Conservation (phyloP, 2,888 invertebrate species). For the Ormyrus thymus region DNA sequence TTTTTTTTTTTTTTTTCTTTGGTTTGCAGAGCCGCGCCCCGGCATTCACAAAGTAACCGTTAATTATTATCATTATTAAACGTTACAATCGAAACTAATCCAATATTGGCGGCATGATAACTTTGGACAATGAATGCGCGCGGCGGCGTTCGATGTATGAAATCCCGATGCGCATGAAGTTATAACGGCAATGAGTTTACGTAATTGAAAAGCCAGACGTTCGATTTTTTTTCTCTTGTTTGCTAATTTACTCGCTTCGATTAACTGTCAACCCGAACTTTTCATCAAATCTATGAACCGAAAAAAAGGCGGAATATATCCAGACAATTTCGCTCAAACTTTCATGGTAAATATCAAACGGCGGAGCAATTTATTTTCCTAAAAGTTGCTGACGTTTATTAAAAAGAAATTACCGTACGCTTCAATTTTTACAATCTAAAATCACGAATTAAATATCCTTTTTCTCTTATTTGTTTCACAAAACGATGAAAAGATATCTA, state of each 20-base stretch:
- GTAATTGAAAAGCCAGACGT: constrained; percentile 46
- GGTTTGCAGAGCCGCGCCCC: neutral
- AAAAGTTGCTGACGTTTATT: too few species aligned
- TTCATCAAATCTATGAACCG: constrained; percentile 3
- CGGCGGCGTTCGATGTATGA: neutral
- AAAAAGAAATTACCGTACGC: too few species aligned
- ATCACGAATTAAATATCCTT: too few species aligned
- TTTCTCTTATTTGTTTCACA: too few species aligned
- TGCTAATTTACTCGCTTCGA: constrained; percentile 45
- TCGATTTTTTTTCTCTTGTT: constrained; percentile 16
- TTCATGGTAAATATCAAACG: too few species aligned
- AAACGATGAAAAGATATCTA: neutral
- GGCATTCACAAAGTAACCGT: neutral
- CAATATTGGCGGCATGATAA: constrained; percentile 5
- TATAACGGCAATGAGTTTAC: constrained; percentile 26
- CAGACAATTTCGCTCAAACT: too few species aligned
- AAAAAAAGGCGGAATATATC: neutral
- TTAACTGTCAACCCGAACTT: constrained; percentile 21
- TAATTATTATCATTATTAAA: constrained; percentile 28
- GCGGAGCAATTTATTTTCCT: too few species aligned
- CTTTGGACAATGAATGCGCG: constrained; percentile 15
- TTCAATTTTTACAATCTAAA: too few species aligned
- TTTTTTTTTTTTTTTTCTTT: too few species aligned
- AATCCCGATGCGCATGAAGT: constrained; percentile 1
- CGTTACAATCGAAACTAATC: constrained; percentile 11